Percentiles rank a stretch among this genome's conserved stretches.
phyloP scores from a whole-genome alignment of 2,888 invertebrate species.

The Andrena minutula region DNA sequence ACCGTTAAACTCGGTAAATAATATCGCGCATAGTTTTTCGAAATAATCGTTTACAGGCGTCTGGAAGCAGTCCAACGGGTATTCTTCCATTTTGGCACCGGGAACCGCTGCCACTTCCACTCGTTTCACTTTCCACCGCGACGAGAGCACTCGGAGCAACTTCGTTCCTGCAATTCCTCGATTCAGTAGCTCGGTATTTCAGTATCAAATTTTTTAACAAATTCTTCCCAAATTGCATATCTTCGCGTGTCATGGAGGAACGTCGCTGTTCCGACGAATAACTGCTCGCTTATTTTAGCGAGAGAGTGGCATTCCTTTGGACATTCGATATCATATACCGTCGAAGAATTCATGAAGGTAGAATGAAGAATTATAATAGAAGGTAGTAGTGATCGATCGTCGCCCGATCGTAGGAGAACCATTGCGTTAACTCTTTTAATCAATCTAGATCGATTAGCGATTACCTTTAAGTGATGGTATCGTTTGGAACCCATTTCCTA shows the following conservation, averaged over 20 bases:
- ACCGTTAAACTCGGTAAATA: slow-evolving; percentile 4
- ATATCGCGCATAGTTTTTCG: slow-evolving; percentile 14
- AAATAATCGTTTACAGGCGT: slow-evolving; percentile 41
- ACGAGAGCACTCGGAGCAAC: background rate
- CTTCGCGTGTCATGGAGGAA: too few species aligned
- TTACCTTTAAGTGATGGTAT: slow-evolving; percentile 38
- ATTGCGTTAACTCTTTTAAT: slow-evolving; percentile 13
- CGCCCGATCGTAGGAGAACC: background rate
- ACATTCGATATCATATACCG: too few species aligned
- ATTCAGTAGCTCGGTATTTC: too few species aligned
- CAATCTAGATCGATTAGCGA: slow-evolving; percentile 31
- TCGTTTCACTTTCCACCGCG: slow-evolving; percentile 37
- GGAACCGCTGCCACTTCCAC: slow-evolving; percentile 37
- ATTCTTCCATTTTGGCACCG: slow-evolving; percentile 32
- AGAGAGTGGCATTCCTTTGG: background rate
- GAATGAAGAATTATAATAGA: slow-evolving; percentile 13
- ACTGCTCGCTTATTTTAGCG: background rate
- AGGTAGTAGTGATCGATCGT: slow-evolving; percentile 45
- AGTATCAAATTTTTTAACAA: slow-evolving; percentile 17
- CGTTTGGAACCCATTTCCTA: slow-evolving; percentile 38
- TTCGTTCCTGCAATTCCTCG: slow-evolving; percentile 26
- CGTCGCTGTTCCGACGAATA: background rate
- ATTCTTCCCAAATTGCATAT: too few species aligned
- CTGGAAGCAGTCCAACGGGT: slow-evolving; percentile 33
- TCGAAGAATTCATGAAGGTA: background rate